These are phyloP conservation scores for Sarcophaga bullata DNA, from an alignment of 1,140 invertebrate genomes.

Conservation along the genomic window DNA sequence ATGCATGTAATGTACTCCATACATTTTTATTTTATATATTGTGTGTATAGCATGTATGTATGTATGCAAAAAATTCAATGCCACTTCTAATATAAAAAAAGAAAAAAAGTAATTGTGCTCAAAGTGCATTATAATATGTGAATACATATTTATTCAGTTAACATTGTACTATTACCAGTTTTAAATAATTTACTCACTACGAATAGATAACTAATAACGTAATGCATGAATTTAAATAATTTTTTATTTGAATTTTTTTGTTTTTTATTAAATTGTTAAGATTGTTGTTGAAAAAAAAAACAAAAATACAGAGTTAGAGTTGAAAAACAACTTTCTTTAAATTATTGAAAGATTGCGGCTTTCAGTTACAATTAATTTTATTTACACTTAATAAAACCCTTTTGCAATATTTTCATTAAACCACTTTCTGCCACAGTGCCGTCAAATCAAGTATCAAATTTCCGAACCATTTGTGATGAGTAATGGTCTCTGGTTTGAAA, in stretches of 20 bases:
- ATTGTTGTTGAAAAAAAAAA: too few relatives aligned
- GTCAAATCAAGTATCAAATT: constrained; percentile 24
- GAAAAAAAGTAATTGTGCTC: background rate
- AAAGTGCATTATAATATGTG: background rate
- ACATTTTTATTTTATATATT: background rate
- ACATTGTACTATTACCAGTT: background rate
- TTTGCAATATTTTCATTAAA: background rate
- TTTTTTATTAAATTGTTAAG: background rate
- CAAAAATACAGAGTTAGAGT: too few relatives aligned
- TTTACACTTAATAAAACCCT: constrained; percentile 6
- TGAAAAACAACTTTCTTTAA: constrained; percentile 14
- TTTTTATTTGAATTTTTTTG: background rate
- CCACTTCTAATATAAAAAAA: constrained; percentile 4
- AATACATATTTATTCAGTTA: background rate
- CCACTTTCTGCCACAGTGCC: constrained; percentile 10
- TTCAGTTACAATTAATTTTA: background rate
- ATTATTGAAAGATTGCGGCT: background rate
- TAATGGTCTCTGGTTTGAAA: background rate
- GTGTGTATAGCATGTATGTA: background rate
- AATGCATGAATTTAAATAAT: background rate
- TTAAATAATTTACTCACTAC: too few relatives aligned
- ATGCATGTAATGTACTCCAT: background rate
- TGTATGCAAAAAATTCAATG: background rate
- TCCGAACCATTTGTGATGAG: background rate
- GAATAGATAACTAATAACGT: background rate